Base-by-base conservation (phyloP, 64 coral and sea anemone genomes). In the Astreopora myriophthalma region DNA sequence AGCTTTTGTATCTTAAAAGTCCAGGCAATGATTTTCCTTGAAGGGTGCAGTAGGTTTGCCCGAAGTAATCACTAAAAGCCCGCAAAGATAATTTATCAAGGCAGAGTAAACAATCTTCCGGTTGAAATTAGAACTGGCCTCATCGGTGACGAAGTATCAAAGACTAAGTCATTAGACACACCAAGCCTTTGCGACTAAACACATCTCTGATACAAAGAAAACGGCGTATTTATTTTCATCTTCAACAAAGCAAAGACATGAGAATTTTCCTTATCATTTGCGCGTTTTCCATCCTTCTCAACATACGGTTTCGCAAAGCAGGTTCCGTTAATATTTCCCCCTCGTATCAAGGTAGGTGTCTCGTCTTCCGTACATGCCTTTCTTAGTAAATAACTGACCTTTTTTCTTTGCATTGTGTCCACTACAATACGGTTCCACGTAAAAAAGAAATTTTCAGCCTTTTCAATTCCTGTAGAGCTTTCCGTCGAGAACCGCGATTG, bases 91-190 rank as follows among this genome's bases (percentile, higher is more conserved):
- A n/a, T n/a, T n/a, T n/a, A n/a, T n/a, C n/a, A n/a, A n/a, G n/a
- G n/a, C n/a, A n/a, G n/a, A n/a, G n/a, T n/a, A n/a, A n/a, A n/a
- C 40, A 44, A 44, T 2, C 11, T 44, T 44, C 11, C 11, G 6
- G 19, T 1, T 20, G 35, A 12, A 83, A 83, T 64, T 83, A 83
- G 79, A 64, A 27, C 1, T 8, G 8, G 23, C 0, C 0, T 20
- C 79, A 58, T 83, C 11, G 79, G 34, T 83, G 79, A 83, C 79
- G 79, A 83, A 26, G 52, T 65, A 9, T 73, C 22, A 4, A 36
- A 30, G 26, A 9, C 49, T 63, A 3, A 26, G 33, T 83, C 79
- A 83, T 83, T 31, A 83, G 26, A 83, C 4, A 58, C 2, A 24
- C 10, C 37, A 34, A 65, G 6, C 52, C 9, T 23, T 22, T 24